Conservation (phyloP, 2,113 vertebrate genomes). For the Mixornis gularis region DNA sequence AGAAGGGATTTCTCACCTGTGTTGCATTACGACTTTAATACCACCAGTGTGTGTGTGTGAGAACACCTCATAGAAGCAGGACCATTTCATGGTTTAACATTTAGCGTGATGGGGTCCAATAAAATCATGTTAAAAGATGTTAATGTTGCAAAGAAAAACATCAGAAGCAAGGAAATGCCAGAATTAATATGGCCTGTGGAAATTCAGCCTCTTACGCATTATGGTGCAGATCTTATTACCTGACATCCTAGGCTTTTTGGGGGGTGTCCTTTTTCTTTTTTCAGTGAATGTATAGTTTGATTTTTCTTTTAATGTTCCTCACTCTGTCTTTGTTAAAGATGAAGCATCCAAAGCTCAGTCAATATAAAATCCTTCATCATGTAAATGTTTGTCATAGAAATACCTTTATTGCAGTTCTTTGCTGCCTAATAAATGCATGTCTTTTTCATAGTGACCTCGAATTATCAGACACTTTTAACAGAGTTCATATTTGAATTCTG, state of each 20-base stretch:
- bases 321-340: neutral
- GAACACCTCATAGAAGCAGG: slow-evolving; percentile 2
- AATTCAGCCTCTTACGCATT: neutral
- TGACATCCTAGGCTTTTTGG: neutral
- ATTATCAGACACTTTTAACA: neutral
- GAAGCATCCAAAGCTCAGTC: neutral
- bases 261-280: neutral
- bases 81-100: neutral
- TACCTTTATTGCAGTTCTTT: neutral
- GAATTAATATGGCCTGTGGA: slow-evolving; percentile 26
- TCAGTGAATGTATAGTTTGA: neutral
- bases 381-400: neutral
- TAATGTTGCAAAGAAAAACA: slow-evolving; percentile 51
- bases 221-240: neutral
- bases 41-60: neutral
- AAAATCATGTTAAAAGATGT: slow-evolving; percentile 46
- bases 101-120: slow-evolving; percentile 2
- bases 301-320: neutral
- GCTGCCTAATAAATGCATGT: neutral
- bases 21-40: slow-evolving; percentile 11
- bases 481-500: neutral
- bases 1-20: slow-evolving; percentile 16
- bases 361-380: neutral
- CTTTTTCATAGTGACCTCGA: neutral
- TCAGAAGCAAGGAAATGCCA: slow-evolving; percentile 45